Percentiles rank a stretch among this genome's conserved stretches.
Conservation (phyloP, 2,797 vertebrate species). For the Sciaenops ocellatus region DNA sequence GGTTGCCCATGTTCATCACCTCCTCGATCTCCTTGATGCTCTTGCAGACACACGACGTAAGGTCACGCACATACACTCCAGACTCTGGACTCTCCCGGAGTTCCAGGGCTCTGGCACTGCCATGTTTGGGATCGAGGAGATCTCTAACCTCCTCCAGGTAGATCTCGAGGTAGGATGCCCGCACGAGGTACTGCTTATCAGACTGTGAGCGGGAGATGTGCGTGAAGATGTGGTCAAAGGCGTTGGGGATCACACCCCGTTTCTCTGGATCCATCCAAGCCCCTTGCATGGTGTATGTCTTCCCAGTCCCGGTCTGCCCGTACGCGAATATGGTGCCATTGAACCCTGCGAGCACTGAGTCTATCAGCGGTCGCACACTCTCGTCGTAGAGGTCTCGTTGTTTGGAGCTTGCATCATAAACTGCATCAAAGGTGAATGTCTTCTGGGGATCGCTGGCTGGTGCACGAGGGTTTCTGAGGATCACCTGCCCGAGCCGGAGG, state of each 20-base stretch:
- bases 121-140: constrained; percentile 86
- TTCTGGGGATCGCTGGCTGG: constrained; percentile 90
- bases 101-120: constrained; percentile 90
- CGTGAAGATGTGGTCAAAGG: constrained; percentile 97
- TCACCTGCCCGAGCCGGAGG: constrained; percentile 93
- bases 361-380: constrained; percentile 93
- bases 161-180: constrained; percentile 98
- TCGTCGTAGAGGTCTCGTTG: constrained; percentile 96
- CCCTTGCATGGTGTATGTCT: constrained; percentile 98
- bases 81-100: constrained; percentile 95
- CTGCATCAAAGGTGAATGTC: constrained; percentile 95
- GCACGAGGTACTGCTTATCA: constrained; percentile 95
- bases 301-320: constrained; percentile 96
- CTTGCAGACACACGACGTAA: constrained; percentile 96
- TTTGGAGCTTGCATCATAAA: constrained; percentile 92
- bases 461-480: constrained; percentile 91
- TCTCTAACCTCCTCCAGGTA: constrained; percentile 97
- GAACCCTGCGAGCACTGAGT: constrained; percentile 93
- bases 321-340: constrained; percentile 97
- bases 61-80: constrained; percentile 94
- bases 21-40: constrained; percentile 98
- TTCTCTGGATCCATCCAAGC: constrained; percentile 92
- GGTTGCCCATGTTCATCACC: constrained; percentile 96
- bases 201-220: constrained; percentile 95
- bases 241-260: constrained; percentile 92